Evolutionary conservation across 2,113 vertebrate species (phyloP).

Genomic region (Pitta sordida): DNA sequence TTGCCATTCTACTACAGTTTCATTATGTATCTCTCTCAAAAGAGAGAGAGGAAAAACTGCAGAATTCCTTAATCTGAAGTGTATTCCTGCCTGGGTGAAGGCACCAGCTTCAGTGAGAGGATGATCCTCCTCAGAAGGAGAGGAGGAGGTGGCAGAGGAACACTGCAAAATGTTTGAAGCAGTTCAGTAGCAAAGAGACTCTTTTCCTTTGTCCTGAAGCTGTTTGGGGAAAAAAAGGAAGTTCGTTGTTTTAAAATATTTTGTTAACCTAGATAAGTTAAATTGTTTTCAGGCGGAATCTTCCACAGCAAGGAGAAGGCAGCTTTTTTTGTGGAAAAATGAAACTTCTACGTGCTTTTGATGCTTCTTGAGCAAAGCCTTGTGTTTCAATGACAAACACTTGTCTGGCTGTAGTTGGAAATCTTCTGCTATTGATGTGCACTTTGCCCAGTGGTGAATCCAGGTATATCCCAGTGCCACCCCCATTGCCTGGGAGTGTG

Average conservation of each 20-base stretch:
- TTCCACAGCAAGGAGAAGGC: neutral
- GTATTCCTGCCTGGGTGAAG: neutral
- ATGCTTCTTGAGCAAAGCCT: neutral
- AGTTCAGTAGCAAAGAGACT: neutral
- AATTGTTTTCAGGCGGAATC: neutral
- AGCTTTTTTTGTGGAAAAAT: neutral
- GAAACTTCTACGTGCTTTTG: neutral
- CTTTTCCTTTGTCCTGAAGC: neutral
- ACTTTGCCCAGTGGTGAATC: neutral
- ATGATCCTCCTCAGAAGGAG: neutral
- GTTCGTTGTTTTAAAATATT: neutral
- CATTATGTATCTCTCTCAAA: accelerated
- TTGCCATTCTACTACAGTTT: neutral
- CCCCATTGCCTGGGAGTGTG: accelerated
- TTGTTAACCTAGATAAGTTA: neutral
- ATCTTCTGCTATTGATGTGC: neutral
- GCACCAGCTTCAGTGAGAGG: neutral
- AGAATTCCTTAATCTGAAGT: neutral
- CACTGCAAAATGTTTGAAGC: accelerated
- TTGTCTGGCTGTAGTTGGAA: accelerated
- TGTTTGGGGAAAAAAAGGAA: neutral
- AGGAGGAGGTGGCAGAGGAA: neutral
- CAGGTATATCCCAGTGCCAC: accelerated
- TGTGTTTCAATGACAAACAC: neutral
- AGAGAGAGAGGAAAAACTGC: neutral